Evolutionary conservation across 2,888 invertebrate species (phyloP).

Genomic region (Timema cristinae): DNA sequence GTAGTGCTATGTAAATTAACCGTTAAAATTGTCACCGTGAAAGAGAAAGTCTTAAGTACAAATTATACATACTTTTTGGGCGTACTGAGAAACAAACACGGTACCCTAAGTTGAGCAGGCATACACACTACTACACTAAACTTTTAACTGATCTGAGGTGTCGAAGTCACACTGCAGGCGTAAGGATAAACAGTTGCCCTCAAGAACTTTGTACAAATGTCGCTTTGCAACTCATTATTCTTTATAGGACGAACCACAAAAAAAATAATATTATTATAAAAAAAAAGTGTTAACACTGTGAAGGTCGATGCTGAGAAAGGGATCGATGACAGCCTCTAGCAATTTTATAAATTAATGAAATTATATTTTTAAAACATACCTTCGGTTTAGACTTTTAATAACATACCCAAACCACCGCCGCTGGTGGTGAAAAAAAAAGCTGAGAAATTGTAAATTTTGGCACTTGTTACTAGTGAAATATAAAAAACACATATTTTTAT

Average conservation of each 20-base stretch:
- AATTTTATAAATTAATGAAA: constrained; percentile 30
- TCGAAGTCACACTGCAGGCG: too few species aligned
- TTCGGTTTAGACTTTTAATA: constrained; percentile 27
- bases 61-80: too few species aligned
- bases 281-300: constrained; percentile 15
- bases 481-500: constrained; percentile 14
- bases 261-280: neutral
- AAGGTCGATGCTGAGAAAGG: constrained; percentile 25
- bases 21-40: too few species aligned
- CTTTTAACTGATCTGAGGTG: too few species aligned
- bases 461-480: constrained; percentile 22
- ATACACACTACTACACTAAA: too few species aligned
- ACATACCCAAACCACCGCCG: constrained; percentile 25
- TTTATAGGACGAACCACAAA: neutral
- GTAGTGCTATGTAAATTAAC: too few species aligned
- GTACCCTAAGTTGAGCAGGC: too few species aligned
- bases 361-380: constrained; percentile 29
- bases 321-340: constrained; percentile 24
- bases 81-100: too few species aligned
- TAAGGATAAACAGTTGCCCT: too few species aligned
- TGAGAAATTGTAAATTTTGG: constrained; percentile 28
- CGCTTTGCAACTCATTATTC: neutral
- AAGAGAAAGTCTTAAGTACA: too few species aligned
- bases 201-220: too few species aligned
- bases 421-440: constrained; percentile 23